These are phyloP conservation scores for Ferdinandea cuprea DNA, from an alignment of 2,888 invertebrate species.

Conservation along the genomic window DNA sequence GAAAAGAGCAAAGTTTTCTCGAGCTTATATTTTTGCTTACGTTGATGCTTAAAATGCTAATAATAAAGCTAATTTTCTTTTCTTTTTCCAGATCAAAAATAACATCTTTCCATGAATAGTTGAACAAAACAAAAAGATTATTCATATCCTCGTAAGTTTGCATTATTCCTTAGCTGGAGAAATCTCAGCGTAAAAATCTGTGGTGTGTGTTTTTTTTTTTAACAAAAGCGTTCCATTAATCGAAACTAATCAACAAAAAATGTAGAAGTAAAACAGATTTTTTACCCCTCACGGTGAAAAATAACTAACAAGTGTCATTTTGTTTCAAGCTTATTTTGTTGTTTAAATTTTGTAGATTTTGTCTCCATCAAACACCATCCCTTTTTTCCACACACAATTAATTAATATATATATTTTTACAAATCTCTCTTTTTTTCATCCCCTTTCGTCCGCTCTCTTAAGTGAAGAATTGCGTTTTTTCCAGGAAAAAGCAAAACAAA, in stretches of 20 bases:
- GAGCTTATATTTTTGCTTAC: no score
- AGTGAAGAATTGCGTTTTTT: slow-evolving; percentile 67
- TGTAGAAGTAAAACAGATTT: slow-evolving; percentile 16
- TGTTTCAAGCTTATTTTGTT: slow-evolving; percentile 2
- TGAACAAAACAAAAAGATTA: slow-evolving; percentile 53
- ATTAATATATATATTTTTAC: neutral
- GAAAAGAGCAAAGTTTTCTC: no score
- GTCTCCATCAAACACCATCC: neutral
- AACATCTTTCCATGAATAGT: slow-evolving; percentile 68
- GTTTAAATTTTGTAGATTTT: slow-evolving; percentile 19
- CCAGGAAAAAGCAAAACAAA: slow-evolving; percentile 40
- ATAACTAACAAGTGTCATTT: slow-evolving; percentile 24
- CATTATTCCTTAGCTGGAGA: neutral
- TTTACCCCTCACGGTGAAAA: slow-evolving; percentile 8
- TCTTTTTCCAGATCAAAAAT: slow-evolving; percentile 54
- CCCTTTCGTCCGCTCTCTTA: neutral
- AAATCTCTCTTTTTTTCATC: slow-evolving; percentile 6
- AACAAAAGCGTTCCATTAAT: neutral
- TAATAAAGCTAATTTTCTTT: neutral
- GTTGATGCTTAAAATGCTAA: no score
- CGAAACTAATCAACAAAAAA: neutral
- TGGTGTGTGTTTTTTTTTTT: no score
- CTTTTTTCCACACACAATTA: neutral
- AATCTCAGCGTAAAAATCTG: neutral
- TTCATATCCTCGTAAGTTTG: slow-evolving; percentile 71